Percentiles rank a stretch among this genome's conserved stretches.
Conservation (phyloP, 2,113 vertebrate genomes). For the Tenebrosternarchus preto region DNA sequence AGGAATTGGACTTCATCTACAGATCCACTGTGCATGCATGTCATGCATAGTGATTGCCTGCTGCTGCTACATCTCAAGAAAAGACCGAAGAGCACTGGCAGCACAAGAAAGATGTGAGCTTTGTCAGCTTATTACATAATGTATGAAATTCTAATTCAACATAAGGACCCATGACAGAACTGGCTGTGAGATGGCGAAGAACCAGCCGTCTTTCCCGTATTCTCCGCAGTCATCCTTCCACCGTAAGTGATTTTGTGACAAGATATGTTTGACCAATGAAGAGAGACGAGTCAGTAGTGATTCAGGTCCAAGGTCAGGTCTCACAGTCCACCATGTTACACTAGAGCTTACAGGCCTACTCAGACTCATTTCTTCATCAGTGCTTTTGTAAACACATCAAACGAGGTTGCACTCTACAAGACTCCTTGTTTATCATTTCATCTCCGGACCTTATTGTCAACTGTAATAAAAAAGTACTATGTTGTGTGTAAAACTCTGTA, state of each 20-base stretch:
- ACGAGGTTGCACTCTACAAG: not conserved
- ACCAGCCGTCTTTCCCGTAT: constrained; percentile 17
- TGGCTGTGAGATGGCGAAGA: constrained; percentile 19
- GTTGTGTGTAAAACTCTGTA: too few relatives aligned
- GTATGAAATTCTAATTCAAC: constrained; percentile 46
- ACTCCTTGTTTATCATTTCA: not conserved
- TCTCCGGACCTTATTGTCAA: too few relatives aligned
- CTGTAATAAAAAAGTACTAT: too few relatives aligned
- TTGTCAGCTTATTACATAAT: constrained; percentile 44
- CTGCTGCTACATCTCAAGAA: not conserved
- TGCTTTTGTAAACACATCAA: not conserved
- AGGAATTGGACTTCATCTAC: constrained; percentile 9
- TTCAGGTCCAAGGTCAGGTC: constrained; percentile 37
- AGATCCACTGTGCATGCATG: constrained; percentile 18
- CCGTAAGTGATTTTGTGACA: constrained; percentile 39
- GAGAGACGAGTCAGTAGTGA: constrained; percentile 32
- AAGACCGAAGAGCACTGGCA: constrained; percentile 15
- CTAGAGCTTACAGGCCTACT: constrained; percentile 21
- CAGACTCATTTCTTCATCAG: not conserved
- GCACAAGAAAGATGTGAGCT: constrained; percentile 14
- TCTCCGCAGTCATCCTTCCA: constrained; percentile 10
- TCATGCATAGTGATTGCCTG: constrained; percentile 22
- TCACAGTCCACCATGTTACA: constrained; percentile 34
- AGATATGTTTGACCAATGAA: constrained; percentile 49
- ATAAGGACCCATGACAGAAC: constrained; percentile 34